Evolutionary conservation across 2,113 vertebrate species (phyloP), one percentile per base, ranked within the genome.

Genomic region (Lynx canadensis): DNA sequence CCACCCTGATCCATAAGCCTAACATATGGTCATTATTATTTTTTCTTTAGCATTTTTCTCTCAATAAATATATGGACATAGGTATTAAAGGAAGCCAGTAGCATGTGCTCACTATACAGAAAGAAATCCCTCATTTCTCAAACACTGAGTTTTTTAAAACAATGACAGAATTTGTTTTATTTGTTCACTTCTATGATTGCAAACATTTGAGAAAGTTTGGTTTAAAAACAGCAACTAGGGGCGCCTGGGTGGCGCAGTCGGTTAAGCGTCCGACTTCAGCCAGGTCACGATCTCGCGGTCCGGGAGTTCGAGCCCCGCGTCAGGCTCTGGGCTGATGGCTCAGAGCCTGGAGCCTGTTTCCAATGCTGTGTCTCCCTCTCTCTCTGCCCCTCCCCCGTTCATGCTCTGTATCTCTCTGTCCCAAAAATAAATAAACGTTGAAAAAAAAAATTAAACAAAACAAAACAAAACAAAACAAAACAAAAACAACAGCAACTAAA

Each of bases 151-250:
- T n/a, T 55, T n/a, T 95, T 91, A 52, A 82, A 96, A 87, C 45
- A 95, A 19, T 90, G 16, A 4, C 55, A 48, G 19, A 11, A 31
- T 78, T 97, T 96, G 33, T 81, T 96, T 69, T 81, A n/a, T 65
- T 91, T 93, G 5, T 89, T 97, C 97, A 68, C 7, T 86, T 81
- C 55, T 38, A 7, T 90, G n/a, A 89, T 74, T 73, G 57, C 27
- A 96, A 93, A 91, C 25, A 96, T 78, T 96, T 88, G 14, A 82
- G 76, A 82, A 93, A 3, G 15, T 83, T 97, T 71, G n/a, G n/a
- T 89, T 95, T 86, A 57, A 68, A 93, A 80, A 86, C 8, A 97
- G 29, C 21, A 95, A 50, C 23, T 81, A 94, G 38, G 38, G 38
- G 38, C 38, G 38, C 38, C 38, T 38, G 38, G 38, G 38, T 38